These are phyloP conservation scores for Perca schrenkii DNA, from an alignment of 2,113 vertebrate species.

Conservation along the genomic window DNA sequence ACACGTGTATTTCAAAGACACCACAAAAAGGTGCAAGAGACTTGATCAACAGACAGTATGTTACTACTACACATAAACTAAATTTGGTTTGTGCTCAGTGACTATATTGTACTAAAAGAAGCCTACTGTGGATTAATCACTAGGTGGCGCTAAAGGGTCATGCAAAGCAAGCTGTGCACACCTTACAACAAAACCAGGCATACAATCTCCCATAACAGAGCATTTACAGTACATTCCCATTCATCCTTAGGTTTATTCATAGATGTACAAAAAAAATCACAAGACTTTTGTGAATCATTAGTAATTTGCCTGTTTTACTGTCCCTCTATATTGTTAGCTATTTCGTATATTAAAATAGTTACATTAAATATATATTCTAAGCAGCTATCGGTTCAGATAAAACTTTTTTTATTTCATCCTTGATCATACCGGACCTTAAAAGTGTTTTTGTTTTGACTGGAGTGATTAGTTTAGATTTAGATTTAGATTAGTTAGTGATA, in stretches of 20 bases:
- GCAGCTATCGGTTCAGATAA: not conserved
- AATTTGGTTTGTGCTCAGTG: not conserved
- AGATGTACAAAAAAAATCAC: not conserved
- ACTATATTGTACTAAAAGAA: not conserved
- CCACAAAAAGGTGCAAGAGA: not conserved
- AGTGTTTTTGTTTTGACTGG: constrained; percentile 3
- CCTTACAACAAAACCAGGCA: not conserved
- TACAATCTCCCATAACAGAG: not conserved
- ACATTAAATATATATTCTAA: not conserved
- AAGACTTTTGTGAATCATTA: not conserved
- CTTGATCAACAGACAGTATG: not conserved
- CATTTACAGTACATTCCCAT: not conserved
- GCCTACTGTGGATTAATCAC: not conserved
- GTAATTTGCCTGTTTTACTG: not conserved
- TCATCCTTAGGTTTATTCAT: not conserved
- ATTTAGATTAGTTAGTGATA: no score
- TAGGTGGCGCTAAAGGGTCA: constrained; percentile 55
- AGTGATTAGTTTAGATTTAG: no score
- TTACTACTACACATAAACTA: not conserved
- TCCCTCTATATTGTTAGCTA: not conserved
- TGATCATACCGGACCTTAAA: constrained; percentile 1
- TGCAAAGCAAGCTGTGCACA: not conserved
- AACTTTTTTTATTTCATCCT: not conserved
- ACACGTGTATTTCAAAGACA: not conserved
- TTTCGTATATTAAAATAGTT: not conserved